Base-by-base conservation (phyloP, 2,888 invertebrate genomes). In the Drosophila nigricruria region DNA sequence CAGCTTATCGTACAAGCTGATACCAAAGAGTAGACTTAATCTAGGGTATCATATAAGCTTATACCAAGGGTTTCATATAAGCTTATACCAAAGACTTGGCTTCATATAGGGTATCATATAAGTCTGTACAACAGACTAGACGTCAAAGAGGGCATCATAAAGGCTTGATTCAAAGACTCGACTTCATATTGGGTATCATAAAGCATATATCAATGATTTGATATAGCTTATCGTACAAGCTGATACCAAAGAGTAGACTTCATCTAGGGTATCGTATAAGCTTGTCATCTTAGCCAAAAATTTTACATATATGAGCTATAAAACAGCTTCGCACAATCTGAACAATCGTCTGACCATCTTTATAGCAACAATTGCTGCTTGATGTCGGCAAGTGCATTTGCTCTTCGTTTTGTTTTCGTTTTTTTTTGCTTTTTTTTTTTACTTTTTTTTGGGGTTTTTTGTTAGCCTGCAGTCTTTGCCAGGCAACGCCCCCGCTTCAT, bases 401-500 rank as follows among this genome's bases (percentile, higher is more conserved):
- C 2, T 3, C 36, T 53, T 25, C 53, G 23, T 8, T 45, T 32
- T 49, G 18, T 32, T 32, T 32, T 32, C 1, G 2, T 0, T 16
- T n/a, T 32, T 20, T 3, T 20, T 18, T 45, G 34, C 1, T 30
- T n/a, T 40, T 38, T 32, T 20, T 3, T 25, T 32, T n/a, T 14
- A n/a, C 5, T 18, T 18, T 43, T 45, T 16, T 23, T 25, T 43
- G 23, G 23, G 1, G 9, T 30, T 38, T 30, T n/a, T 42, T n/a
- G 23, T n/a, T 36, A 43, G 65, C 53, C 36, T 36, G 10, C 12
- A 59, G 16, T 40, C 50, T 42, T 23, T 38, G 30, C 25, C 32
- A 38, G 27, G 60, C 66, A 67, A 71, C 56, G 63, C 45, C 45
- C 38, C 38, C 25, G 2, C 9, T 8, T 45, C 45, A 45, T 16